A percentile compares a stretch with the other conserved stretches of the same genome.
Evolutionary conservation across 1,140 invertebrate species (phyloP).

Genomic region (Diprion similis): DNA sequence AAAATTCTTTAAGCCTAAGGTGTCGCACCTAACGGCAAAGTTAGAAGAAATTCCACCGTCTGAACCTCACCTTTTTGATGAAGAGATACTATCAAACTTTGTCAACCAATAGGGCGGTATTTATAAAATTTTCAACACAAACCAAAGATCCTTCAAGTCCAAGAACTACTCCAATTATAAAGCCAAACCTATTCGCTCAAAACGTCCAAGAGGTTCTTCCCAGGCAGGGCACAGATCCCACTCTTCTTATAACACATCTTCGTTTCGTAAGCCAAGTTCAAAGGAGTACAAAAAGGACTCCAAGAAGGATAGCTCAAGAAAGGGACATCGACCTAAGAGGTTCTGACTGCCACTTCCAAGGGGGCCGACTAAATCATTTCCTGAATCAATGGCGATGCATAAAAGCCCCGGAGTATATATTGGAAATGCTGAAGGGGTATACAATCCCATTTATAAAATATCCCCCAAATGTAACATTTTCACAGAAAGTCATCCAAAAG

Average conservation of each 20-base stretch:
- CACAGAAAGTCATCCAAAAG: constrained; percentile 8
- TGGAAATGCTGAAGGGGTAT: constrained; percentile 18
- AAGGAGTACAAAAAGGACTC: not conserved
- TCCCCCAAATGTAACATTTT: constrained; percentile 15
- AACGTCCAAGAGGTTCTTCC: not conserved
- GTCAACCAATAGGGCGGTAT: not conserved
- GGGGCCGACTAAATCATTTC: not conserved
- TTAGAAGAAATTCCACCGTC: constrained; percentile 16
- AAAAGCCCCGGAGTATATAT: constrained; percentile 15
- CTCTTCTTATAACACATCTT: not conserved
- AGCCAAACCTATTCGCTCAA: not conserved
- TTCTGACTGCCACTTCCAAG: not conserved
- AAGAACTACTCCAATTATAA: not conserved
- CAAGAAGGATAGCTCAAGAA: not conserved
- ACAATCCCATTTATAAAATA: constrained; percentile 20
- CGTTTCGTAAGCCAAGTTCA: not conserved
- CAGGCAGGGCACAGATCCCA: not conserved
- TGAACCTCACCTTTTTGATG: constrained; percentile 15
- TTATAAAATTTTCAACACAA: constrained; percentile 11
- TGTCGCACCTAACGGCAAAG: not conserved
- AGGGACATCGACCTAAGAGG: not conserved
- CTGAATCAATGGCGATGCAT: not conserved
- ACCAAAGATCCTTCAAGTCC: constrained; percentile 9
- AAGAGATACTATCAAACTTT: constrained; percentile 9
- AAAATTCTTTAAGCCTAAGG: constrained; percentile 14